phyloP scores from a whole-genome alignment of 2,888 invertebrate species.

The Sepiola atlantica region DNA sequence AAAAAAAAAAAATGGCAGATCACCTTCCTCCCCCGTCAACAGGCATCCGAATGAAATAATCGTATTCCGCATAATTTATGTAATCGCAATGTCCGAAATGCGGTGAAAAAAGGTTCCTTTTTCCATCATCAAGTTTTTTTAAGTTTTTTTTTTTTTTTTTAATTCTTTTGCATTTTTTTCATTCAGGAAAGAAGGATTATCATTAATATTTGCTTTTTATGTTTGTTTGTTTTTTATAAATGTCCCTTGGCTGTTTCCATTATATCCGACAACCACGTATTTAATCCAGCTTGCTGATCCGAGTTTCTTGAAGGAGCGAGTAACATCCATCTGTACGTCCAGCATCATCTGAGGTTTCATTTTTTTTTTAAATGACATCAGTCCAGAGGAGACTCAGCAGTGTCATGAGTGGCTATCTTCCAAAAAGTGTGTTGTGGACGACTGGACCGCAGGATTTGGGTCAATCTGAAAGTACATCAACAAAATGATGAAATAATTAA shows the following conservation, averaged over 20 bases:
- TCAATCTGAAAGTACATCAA: background rate
- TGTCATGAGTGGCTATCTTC: conserved; percentile 41
- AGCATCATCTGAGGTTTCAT: background rate
- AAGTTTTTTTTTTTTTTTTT: background rate
- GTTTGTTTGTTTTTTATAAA: background rate
- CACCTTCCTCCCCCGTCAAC: background rate
- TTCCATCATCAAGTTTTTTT: background rate
- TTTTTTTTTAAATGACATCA: conserved; percentile 9
- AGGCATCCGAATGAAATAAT: background rate
- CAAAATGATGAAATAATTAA: too few relatives aligned
- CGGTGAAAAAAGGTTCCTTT: background rate
- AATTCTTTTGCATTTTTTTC: background rate
- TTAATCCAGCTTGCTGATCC: background rate
- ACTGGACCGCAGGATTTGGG: conserved; percentile 39
- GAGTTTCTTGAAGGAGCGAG: background rate
- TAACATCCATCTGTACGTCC: background rate
- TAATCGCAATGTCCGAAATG: background rate
- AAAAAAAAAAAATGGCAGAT: background rate
- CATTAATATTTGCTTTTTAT: background rate
- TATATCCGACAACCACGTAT: background rate
- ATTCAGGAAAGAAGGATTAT: background rate
- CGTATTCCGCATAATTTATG: background rate
- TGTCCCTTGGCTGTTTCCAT: background rate
- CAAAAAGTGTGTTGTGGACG: background rate
- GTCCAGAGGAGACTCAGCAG: conserved; percentile 20